These are phyloP conservation scores for Drosophila athabasca DNA, from an alignment of 1,140 invertebrate species.

Conservation along the genomic window DNA sequence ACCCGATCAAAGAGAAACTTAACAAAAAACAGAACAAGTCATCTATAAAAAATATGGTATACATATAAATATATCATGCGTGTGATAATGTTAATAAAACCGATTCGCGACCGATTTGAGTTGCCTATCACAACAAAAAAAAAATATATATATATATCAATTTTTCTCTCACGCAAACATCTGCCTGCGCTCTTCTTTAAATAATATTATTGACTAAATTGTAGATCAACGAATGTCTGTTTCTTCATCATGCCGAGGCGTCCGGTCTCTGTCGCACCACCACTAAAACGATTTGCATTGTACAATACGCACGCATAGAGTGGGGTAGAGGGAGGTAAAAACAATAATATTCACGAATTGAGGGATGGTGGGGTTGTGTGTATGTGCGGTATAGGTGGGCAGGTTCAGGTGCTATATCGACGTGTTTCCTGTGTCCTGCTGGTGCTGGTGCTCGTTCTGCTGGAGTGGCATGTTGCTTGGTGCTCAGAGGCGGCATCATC, in stretches of 20 bases:
- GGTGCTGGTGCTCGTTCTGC: conserved; percentile 14
- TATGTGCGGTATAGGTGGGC: no score
- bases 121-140: conserved; percentile 42
- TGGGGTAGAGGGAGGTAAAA: no score
- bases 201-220: conserved; percentile 78
- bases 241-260: conserved; percentile 30
- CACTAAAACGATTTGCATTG: conserved; percentile 2
- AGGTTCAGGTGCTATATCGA: no score
- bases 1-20: conserved; percentile 55
- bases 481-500: conserved; percentile 19
- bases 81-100: conserved; percentile 26
- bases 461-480: conserved; percentile 14
- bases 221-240: conserved; percentile 80
- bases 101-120: neutral
- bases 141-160: conserved; percentile 31
- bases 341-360: no score
- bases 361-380: no score
- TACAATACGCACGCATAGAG: no score
- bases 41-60: conserved; percentile 50
- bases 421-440: neutral
- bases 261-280: conserved; percentile 27
- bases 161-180: conserved; percentile 15
- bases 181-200: conserved; percentile 33
- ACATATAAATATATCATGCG: conserved; percentile 31
- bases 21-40: conserved; percentile 57